phyloP scores from a whole-genome alignment of 1,140 invertebrate genomes.

The Colletes gigas region DNA sequence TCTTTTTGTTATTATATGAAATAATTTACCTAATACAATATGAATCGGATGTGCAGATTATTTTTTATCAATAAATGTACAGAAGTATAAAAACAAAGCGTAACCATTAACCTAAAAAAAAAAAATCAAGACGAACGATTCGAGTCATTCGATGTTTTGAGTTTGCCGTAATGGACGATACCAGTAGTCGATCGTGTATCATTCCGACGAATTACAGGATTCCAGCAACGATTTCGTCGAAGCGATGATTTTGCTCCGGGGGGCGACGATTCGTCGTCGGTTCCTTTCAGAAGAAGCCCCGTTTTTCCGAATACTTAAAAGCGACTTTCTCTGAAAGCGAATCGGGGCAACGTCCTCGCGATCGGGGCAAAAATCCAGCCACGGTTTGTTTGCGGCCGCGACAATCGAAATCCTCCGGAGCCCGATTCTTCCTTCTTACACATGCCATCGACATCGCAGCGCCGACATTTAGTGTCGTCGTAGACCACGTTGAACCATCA shows the following conservation, averaged over 20 bases:
- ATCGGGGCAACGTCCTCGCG: constrained; percentile 39
- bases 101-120: background rate
- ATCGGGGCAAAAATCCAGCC: constrained; percentile 21
- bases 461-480: constrained; percentile 51
- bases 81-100: background rate
- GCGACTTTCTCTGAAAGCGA: constrained; percentile 25
- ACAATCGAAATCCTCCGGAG: constrained; percentile 42
- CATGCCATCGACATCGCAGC: constrained; percentile 28
- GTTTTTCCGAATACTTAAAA: constrained; percentile 31
- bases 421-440: constrained; percentile 44
- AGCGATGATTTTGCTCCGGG: background rate
- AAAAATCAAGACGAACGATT: background rate
- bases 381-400: constrained; percentile 18
- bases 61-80: background rate
- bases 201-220: constrained; percentile 27
- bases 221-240: constrained; percentile 3
- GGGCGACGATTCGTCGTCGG: background rate
- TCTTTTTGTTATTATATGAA: background rate
- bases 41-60: background rate
- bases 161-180: background rate
- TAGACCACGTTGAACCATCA: constrained; percentile 54
- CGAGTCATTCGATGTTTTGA: background rate
- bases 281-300: background rate
- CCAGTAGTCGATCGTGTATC: constrained; percentile 12
- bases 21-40: background rate